A percentile compares a stretch with the other conserved stretches of the same genome.
Conservation (phyloP, 2,113 vertebrate genomes). For the Rhagologus leucostigma region DNA sequence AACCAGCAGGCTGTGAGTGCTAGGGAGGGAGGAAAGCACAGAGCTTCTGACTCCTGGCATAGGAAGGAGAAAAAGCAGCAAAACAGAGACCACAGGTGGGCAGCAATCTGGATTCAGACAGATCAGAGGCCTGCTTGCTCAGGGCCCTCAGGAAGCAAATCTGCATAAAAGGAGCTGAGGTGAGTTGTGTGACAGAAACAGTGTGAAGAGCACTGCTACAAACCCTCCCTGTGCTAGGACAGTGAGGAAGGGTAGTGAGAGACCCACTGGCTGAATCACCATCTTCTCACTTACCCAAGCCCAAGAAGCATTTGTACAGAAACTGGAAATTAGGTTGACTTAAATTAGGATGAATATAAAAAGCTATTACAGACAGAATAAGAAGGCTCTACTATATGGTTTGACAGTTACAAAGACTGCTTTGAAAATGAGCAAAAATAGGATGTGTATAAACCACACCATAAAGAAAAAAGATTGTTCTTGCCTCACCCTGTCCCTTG, state of each 20-base stretch:
- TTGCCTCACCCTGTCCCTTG: neutral
- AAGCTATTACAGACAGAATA: neutral
- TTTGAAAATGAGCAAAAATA: constrained; percentile 2
- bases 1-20: neutral
- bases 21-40: neutral
- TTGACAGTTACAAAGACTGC: neutral
- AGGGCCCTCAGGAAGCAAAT: neutral
- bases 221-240: neutral
- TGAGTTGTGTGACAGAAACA: neutral
- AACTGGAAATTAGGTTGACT: neutral
- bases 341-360: neutral
- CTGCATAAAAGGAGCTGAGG: neutral
- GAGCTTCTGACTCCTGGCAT: neutral
- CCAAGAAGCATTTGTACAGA: neutral
- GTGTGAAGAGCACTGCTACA: neutral
- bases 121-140: rapidly evolving
- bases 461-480: neutral
- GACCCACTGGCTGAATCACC: neutral
- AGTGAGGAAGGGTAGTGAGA: neutral
- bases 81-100: neutral
- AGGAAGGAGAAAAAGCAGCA: neutral
- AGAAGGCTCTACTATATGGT: neutral
- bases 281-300: neutral
- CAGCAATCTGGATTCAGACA: rapidly evolving
- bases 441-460: neutral